These are phyloP conservation scores for Eupithecia centaureata DNA, from an alignment of 2,888 invertebrate genomes.

Conservation along the genomic window DNA sequence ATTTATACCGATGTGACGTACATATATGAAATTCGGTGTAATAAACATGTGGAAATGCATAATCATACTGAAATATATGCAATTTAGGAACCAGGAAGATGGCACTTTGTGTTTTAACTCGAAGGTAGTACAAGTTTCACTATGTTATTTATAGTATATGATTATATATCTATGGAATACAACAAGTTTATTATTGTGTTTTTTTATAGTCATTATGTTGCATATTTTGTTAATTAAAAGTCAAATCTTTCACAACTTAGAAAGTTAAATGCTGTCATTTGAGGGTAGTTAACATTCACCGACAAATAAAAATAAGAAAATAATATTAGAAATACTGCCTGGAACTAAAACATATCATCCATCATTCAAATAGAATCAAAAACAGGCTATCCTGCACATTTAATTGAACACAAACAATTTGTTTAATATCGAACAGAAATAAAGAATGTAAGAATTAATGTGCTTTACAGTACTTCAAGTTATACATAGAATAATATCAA, in stretches of 20 bases:
- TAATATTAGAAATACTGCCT: constrained; percentile 44
- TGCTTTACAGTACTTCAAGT: constrained; percentile 48
- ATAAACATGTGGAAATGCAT: constrained; percentile 54
- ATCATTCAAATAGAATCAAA: constrained; percentile 41
- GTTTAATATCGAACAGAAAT: constrained; percentile 48
- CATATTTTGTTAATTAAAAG: constrained; percentile 12
- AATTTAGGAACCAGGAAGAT: constrained; percentile 71
- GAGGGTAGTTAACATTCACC: constrained; percentile 46
- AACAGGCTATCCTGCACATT: constrained; percentile 52
- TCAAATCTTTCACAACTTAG: constrained; percentile 4
- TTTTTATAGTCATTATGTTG: not conserved
- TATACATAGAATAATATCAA: constrained; percentile 64
- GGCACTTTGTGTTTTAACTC: constrained; percentile 58
- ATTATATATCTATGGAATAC: constrained; percentile 1
- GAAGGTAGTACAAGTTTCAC: not conserved
- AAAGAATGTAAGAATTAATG: constrained; percentile 59
- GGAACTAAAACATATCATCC: constrained; percentile 32
- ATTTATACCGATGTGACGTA: constrained; percentile 70
- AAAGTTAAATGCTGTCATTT: constrained; percentile 59
- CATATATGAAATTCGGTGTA: constrained; percentile 44
- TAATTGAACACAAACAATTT: constrained; percentile 57
- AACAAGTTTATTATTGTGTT: constrained; percentile 5
- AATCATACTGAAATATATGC: constrained; percentile 54
- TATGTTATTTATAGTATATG: constrained; percentile 20
- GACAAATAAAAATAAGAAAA: constrained; percentile 42